phyloP scores from a whole-genome alignment of 2,888 invertebrate species.

The Cosmia pyralina region DNA sequence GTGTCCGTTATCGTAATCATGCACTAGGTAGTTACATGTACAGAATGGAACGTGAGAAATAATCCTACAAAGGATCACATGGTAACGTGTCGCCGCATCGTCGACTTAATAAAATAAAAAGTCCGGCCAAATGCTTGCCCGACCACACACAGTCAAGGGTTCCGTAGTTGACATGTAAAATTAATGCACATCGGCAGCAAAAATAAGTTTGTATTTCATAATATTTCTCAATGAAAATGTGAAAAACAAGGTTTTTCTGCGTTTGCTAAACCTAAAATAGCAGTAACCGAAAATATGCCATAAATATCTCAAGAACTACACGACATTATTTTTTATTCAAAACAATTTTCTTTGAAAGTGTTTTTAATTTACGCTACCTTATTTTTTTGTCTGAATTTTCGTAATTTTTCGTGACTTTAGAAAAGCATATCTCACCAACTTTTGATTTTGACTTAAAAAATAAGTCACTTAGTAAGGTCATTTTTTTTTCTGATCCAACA shows the following conservation, averaged over 20 bases:
- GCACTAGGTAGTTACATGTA: conserved; percentile 18
- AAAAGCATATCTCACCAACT: too few species aligned
- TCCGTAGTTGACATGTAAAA: background rate
- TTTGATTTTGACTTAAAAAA: too few species aligned
- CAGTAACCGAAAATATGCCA: background rate
- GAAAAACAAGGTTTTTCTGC: background rate
- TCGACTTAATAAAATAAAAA: conserved; percentile 22
- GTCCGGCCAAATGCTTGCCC: background rate
- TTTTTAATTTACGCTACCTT: too few species aligned
- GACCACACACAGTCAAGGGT: background rate
- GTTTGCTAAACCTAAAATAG: background rate
- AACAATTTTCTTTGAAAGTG: too few species aligned
- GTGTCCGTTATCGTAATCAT: background rate
- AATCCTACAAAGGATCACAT: conserved; percentile 25
- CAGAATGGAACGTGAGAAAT: conserved; percentile 40
- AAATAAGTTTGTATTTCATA: background rate
- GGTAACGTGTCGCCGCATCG: background rate
- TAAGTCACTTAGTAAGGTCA: too few species aligned
- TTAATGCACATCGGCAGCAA: background rate
- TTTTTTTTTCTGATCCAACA: too few species aligned
- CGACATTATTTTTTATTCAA: background rate
- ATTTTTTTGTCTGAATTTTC: too few species aligned
- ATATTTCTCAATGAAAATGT: background rate
- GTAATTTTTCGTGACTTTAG: too few species aligned
- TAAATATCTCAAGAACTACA: background rate